Evolutionary conservation across 53 echinoderm and acorn worm genomes (phyloP), one percentile per base, ranked within the genome.

Genomic region (Paelopatides confundens): DNA sequence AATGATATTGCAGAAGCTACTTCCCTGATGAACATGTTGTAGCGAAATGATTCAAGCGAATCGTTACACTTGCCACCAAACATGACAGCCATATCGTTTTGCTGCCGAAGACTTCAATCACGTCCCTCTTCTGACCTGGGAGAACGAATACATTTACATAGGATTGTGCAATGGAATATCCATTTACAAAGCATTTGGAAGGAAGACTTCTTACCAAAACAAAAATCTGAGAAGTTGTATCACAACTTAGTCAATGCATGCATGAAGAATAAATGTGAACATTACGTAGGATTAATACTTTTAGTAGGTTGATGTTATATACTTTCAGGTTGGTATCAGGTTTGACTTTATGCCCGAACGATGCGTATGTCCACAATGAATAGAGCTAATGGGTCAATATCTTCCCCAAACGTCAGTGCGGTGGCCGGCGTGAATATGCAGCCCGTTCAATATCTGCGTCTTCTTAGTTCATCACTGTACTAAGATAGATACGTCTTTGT

Each of bases 131-230:
- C 65, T 90, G 85, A 37, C 54, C 85, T 90, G 62, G 85, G 13
- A 63, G 76, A 40, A 63, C 0, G 70, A 90, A 90, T 70, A 64
- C 46, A 39, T 54, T 76, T 30, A 85, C 90, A 38, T 85, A 90
- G 23, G 39, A 27, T 31, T 76, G 3, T 2, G 85, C 7, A 24
- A 39, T 32, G 31, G 74, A 18, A 39, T 90, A 31, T 11, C 64
- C 85, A 63, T 85, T 76, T 50, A 86, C 78, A n/a, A 37, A 90
- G 50, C 76, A 86, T 90, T 63, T 77, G 86, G 67, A 85, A 90
- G 32, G 86, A 86, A 35, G 77, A 30, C 48, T 86, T 86, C 64
- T 90, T 90, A 12, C 86, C 90, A 65, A 90, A 66, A 30, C 67
- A 65, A 86, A 90, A 66, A 90, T 85, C 26, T 71, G 70, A 35